Conservation (phyloP, 2,113 vertebrate genomes). For the Budorcas taxicolor region DNA sequence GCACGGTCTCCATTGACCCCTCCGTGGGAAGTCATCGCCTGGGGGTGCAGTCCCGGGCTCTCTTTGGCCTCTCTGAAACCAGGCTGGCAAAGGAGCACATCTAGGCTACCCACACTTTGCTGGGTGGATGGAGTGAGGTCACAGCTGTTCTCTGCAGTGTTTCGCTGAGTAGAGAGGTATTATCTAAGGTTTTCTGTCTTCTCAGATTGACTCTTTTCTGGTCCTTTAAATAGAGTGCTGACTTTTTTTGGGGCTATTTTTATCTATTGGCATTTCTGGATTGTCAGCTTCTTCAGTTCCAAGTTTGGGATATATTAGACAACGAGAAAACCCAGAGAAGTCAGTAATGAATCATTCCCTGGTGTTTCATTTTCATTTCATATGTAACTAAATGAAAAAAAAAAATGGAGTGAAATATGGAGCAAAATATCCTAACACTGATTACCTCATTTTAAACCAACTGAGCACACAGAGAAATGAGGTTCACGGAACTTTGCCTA, state of each 20-base stretch:
- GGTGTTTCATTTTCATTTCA: neutral
- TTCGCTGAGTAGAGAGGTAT: neutral
- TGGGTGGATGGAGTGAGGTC: fast-evolving
- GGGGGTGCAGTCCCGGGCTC: neutral
- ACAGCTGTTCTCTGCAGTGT: neutral
- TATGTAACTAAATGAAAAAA: neutral
- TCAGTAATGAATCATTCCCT: neutral
- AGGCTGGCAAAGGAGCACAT: neutral
- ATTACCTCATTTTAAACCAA: neutral
- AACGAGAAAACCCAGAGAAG: neutral
- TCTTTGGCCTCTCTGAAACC: neutral
- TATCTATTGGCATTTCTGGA: neutral
- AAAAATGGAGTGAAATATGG: neutral
- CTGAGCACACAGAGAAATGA: neutral
- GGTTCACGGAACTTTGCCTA: neutral
- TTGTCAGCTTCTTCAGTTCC: neutral
- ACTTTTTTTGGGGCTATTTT: neutral
- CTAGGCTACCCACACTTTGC: neutral
- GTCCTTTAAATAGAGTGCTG: neutral
- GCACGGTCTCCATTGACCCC: neutral
- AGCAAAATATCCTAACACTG: neutral
- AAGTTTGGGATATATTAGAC: neutral
- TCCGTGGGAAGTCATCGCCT: no score
- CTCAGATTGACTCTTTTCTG: neutral
- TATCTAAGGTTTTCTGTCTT: neutral